phyloP scores from a whole-genome alignment of 30 jellyfish, hydroid and myxozoan species.

The Aurelia coerulea region DNA sequence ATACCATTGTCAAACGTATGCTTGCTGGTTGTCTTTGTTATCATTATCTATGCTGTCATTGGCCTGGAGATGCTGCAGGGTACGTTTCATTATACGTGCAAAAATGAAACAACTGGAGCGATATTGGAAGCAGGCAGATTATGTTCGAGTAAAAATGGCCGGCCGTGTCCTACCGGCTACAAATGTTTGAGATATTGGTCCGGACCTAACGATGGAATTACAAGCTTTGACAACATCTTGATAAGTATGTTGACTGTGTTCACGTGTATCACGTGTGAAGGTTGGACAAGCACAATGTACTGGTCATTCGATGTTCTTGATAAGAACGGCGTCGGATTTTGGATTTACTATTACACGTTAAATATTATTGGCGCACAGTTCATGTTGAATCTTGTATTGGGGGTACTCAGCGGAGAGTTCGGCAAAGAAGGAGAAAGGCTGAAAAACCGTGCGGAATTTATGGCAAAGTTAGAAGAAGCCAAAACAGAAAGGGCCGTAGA shows the following conservation, averaged over 20 bases:
- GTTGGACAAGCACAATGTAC: conserved; percentile 92
- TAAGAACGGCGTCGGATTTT: conserved; percentile 61
- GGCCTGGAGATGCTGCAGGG: conserved; percentile 78
- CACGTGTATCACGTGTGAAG: conserved; percentile 90
- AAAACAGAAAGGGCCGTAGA: conserved; percentile 78
- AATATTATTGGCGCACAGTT: conserved; percentile 87
- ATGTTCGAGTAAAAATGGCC: conserved; percentile 46
- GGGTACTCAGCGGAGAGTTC: conserved; percentile 92
- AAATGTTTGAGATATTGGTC: conserved; percentile 77
- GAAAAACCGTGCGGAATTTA: conserved; percentile 76
- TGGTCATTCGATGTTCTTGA: conserved; percentile 79
- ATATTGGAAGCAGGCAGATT: conserved; percentile 47
- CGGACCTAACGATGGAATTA: conserved; percentile 86
- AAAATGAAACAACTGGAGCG: conserved; percentile 49
- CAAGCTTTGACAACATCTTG: conserved; percentile 79
- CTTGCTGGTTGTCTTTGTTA: conserved; percentile 82
- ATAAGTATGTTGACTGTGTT: conserved; percentile 83
- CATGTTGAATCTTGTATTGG: conserved; percentile 91
- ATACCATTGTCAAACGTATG: conserved; percentile 81
- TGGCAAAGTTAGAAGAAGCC: conserved; percentile 65
- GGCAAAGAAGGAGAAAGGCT: conserved; percentile 91
- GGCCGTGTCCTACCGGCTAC: conserved; percentile 81
- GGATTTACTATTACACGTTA: conserved; percentile 71
- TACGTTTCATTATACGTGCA: conserved; percentile 75
- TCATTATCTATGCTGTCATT: conserved; percentile 79